A percentile compares a stretch with the other conserved stretches of the same genome.
These are phyloP conservation scores for Hoplostethus atlanticus DNA, from an alignment of 2,797 vertebrate genomes.

Conservation along the genomic window DNA sequence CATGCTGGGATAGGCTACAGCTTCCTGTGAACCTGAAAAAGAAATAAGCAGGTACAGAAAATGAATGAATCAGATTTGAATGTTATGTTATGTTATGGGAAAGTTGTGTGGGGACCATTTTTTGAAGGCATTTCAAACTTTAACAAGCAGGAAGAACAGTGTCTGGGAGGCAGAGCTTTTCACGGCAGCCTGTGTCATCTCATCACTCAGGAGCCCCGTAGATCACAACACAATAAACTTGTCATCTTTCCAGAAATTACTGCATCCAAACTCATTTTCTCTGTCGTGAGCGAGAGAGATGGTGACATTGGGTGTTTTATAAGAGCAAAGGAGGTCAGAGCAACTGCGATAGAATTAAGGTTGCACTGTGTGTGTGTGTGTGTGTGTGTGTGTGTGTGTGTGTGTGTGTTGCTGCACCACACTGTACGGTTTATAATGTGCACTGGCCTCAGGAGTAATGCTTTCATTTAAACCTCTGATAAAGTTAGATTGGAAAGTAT, in stretches of 20 bases:
- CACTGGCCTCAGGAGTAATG: constrained; percentile 48
- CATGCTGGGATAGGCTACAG: too few species aligned
- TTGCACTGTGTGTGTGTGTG: constrained; percentile 22
- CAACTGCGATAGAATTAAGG: constrained; percentile 57
- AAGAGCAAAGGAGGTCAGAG: constrained; percentile 59
- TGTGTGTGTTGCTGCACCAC: constrained; percentile 21
- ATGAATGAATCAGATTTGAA: background rate
- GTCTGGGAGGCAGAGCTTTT: constrained; percentile 3
- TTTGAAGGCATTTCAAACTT: constrained; percentile 13
- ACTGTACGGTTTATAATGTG: constrained; percentile 36
- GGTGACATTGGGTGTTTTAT: constrained; percentile 64
- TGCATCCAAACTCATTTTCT: constrained; percentile 64
- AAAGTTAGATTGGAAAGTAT: constrained; percentile 60
- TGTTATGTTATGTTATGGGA: constrained; percentile 40
- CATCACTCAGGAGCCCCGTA: constrained; percentile 55
- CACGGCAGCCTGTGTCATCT: constrained; percentile 52
- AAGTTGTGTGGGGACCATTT: background rate
- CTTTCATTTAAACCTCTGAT: constrained; percentile 72
- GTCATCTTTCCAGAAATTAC: constrained; percentile 70
- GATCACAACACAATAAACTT: constrained; percentile 69
- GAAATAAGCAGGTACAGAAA: background rate
- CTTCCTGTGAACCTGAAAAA: background rate
- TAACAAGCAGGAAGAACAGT: constrained; percentile 35
- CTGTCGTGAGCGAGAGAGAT: constrained; percentile 45
- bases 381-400: constrained; percentile 5